Conservation (phyloP, 2,797 vertebrate species). For the Micrastur ruficollis region DNA sequence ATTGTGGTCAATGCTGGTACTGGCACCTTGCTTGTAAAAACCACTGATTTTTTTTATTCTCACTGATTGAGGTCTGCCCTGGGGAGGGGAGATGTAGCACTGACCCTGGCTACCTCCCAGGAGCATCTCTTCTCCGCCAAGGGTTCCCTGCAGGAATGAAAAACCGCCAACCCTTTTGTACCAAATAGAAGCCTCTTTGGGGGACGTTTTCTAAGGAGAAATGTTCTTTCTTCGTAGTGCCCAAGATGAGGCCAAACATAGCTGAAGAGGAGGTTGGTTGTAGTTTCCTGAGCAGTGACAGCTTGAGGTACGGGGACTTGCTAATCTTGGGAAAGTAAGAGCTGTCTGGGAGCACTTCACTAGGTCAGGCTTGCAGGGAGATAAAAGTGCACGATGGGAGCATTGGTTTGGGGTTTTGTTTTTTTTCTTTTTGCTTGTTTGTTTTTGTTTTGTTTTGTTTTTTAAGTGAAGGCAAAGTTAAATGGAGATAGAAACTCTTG, state of each 20-base stretch:
- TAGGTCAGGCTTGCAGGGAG: neutral
- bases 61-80: neutral
- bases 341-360: neutral
- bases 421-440: neutral
- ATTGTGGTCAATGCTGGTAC: neutral
- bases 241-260: neutral
- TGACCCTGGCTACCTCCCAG: neutral
- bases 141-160: neutral
- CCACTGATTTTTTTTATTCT: neutral
- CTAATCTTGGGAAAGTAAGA: neutral
- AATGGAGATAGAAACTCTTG: neutral
- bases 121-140: neutral
- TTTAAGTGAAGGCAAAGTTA: neutral
- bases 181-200: accelerated
- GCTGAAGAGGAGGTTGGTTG: neutral
- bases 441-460: neutral
- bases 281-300: neutral
- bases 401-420: neutral
- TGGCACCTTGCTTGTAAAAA: neutral
- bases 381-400: accelerated
- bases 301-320: neutral
- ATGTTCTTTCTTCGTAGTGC: neutral
- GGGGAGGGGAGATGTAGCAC: neutral
- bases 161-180: neutral
- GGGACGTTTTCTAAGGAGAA: neutral